A percentile compares a stretch with the other conserved stretches of the same genome.
phyloP scores from a whole-genome alignment of 2,797 vertebrate species.

The Iguana delicatissima region DNA sequence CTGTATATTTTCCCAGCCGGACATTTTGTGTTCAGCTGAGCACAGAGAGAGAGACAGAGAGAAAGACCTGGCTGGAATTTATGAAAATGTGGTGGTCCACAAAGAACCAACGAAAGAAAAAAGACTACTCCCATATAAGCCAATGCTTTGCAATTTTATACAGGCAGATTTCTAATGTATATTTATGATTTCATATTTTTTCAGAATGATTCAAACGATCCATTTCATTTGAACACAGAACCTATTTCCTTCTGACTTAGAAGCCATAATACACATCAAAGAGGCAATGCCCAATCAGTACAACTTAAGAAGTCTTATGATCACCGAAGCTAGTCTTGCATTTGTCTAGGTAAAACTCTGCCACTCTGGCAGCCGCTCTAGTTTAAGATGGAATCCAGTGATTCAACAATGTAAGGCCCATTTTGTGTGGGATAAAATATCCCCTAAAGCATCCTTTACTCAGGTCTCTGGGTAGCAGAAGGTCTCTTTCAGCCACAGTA shows the following conservation, averaged over 20 bases:
- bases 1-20: too few species aligned
- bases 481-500: constrained; percentile 17
- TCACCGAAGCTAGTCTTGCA: neutral
- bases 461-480: neutral
- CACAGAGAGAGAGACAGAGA: neutral
- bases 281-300: neutral
- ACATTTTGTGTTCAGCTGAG: too few species aligned
- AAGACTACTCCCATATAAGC: neutral
- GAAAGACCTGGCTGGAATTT: neutral
- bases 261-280: neutral
- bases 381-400: neutral
- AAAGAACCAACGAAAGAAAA: neutral
- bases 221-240: neutral
- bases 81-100: neutral
- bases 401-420: neutral
- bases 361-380: neutral
- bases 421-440: neutral
- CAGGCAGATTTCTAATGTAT: neutral
- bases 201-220: neutral
- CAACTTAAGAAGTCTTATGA: neutral
- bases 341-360: neutral
- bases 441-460: neutral
- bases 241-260: neutral
- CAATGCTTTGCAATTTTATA: neutral
- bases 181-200: neutral